Evolutionary conservation across 92 coral and sea anemone genomes (phyloP).

Genomic region (Metridium senile): DNA sequence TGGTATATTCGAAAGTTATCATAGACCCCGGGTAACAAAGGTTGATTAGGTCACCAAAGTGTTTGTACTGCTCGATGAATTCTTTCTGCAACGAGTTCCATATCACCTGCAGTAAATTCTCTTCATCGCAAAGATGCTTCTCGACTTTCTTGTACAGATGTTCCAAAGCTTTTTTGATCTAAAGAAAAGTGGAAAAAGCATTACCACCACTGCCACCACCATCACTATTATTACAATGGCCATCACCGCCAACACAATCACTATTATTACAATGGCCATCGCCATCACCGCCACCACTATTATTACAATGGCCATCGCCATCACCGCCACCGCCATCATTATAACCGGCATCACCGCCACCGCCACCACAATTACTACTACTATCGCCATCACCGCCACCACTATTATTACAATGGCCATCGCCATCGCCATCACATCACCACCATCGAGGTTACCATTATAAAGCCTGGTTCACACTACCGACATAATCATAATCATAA

Average conservation of each 20-base stretch:
- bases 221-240: background rate
- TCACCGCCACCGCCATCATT: no score
- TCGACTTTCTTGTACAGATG: constrained; percentile 96
- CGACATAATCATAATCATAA: no score
- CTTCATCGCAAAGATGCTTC: constrained; percentile 95
- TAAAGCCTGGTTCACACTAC: no score
- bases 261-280: no score
- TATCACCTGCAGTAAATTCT: constrained; percentile 94
- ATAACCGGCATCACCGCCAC: no score
- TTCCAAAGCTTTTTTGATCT: constrained; percentile 93
- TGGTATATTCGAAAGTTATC: constrained; percentile 92
- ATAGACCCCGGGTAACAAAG: constrained; percentile 98
- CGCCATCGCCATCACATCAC: no score
- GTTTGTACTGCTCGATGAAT: constrained; percentile 92
- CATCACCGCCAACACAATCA: background rate
- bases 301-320: no score
- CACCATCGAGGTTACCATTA: no score
- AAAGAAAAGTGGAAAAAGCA: constrained; percentile 1
- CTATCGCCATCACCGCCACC: no score
- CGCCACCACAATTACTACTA: no score
- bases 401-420: no score
- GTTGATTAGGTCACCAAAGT: constrained; percentile 90
- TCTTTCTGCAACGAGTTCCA: constrained; percentile 98
- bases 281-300: no score
- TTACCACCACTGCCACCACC: background rate